Conservation (phyloP, 1,140 invertebrate genomes). For the Sogatella furcifera region DNA sequence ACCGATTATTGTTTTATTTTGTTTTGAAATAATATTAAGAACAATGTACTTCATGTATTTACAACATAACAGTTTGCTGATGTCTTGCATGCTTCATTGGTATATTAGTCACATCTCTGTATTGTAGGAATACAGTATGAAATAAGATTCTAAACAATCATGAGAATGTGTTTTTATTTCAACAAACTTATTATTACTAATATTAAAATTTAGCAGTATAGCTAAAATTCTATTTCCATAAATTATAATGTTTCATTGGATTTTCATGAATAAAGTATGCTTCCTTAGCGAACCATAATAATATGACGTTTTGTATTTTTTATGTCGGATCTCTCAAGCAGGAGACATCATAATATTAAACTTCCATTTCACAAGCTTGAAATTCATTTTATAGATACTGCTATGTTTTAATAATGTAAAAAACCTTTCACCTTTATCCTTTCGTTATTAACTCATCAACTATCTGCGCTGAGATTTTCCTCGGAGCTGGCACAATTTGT, state of each 20-base stretch:
- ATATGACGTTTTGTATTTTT: not conserved
- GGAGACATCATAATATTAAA: not conserved
- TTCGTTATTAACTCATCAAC: too few species aligned
- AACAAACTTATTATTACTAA: not conserved
- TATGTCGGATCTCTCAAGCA: not conserved
- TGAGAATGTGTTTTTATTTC: conserved; percentile 20
- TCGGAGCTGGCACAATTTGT: too few species aligned
- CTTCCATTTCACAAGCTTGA: not conserved
- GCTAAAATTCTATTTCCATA: not conserved
- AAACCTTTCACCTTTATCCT: too few species aligned
- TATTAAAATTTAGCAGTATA: conserved; percentile 3
- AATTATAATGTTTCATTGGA: not conserved
- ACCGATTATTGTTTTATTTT: conserved; percentile 18
- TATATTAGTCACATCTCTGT: conserved; percentile 28
- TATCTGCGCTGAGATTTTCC: too few species aligned
- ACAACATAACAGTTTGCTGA: conserved; percentile 26
- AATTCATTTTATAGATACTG: conserved; percentile 1
- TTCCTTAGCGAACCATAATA: not conserved
- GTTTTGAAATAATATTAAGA: conserved; percentile 26
- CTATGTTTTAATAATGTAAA: not conserved
- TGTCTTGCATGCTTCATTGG: conserved; percentile 29
- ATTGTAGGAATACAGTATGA: conserved; percentile 29
- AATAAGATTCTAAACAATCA: conserved; percentile 27
- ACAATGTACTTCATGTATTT: conserved; percentile 27
- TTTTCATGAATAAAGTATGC: not conserved